Evolutionary conservation across 2,888 invertebrate species (phyloP).

Genomic region (Eristalis tenax): DNA sequence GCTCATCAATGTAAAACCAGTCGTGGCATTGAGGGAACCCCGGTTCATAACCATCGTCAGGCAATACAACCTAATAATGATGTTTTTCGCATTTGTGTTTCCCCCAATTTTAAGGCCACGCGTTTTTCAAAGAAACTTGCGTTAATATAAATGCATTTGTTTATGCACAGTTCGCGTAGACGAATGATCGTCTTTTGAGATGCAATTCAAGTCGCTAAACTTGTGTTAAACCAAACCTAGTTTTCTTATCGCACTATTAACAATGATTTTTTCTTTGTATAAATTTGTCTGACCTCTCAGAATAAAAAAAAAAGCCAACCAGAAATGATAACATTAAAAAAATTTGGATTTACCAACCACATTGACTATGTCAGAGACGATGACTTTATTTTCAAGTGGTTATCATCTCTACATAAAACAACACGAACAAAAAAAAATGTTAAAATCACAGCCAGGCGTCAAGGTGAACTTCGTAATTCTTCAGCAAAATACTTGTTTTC

Average conservation of each 20-base stretch:
- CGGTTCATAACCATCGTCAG: background rate
- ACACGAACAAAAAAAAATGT: conserved; percentile 1
- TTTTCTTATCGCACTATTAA: background rate
- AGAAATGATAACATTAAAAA: background rate
- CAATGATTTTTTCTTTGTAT: background rate
- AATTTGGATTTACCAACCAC: background rate
- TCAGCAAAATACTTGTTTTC: conserved; percentile 63
- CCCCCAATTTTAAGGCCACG: background rate
- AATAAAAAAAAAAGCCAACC: background rate
- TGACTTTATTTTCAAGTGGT: conserved; percentile 44
- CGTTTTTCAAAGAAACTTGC: too few species aligned
- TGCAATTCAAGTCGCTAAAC: background rate
- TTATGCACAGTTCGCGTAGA: background rate
- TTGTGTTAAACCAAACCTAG: background rate
- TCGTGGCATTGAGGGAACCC: background rate
- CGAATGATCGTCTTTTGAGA: background rate
- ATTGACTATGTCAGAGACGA: background rate
- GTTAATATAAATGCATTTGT: background rate
- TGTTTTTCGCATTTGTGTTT: background rate
- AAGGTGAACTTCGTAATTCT: conserved; percentile 67
- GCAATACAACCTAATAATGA: background rate
- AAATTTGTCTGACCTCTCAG: background rate
- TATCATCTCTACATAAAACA: conserved; percentile 27
- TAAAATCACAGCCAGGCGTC: conserved; percentile 40
- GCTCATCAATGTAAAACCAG: background rate